Evolutionary conservation across 2,888 invertebrate genomes (phyloP).

Genomic region (Gnatocerus cornutus): DNA sequence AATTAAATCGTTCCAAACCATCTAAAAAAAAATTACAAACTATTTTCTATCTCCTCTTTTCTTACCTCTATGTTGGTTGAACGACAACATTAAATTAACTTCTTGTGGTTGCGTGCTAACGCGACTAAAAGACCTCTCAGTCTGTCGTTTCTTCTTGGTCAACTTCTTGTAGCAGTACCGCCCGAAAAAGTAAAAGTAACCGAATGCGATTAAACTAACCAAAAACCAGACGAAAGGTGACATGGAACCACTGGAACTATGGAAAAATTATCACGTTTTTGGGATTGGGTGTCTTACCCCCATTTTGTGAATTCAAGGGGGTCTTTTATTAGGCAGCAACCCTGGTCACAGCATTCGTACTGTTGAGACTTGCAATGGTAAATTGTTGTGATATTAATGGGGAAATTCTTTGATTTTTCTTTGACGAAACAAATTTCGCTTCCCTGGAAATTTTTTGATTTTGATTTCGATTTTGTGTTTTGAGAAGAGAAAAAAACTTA

Average conservation of each 20-base stretch:
- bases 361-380: neutral
- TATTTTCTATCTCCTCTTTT: neutral
- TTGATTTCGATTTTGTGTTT: neutral
- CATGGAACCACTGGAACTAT: neutral
- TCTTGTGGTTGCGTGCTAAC: conserved; percentile 9
- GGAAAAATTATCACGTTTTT: neutral
- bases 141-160: neutral
- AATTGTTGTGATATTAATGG: neutral
- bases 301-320: neutral
- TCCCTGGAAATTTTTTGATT: neutral
- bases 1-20: conserved; percentile 3
- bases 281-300: neutral
- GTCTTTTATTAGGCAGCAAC: neutral
- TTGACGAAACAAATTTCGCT: neutral
- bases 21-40: conserved; percentile 4
- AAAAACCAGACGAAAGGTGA: conserved; percentile 7
- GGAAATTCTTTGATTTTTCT: neutral
- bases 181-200: neutral
- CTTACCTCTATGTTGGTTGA: conserved; percentile 7
- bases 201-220: neutral
- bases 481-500: neutral
- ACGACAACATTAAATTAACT: conserved; percentile 4
- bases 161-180: neutral
- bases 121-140: neutral
- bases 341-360: neutral